Base-by-base conservation (phyloP, 2,797 vertebrate genomes). In the Neosalanx taihuensis region DNA sequence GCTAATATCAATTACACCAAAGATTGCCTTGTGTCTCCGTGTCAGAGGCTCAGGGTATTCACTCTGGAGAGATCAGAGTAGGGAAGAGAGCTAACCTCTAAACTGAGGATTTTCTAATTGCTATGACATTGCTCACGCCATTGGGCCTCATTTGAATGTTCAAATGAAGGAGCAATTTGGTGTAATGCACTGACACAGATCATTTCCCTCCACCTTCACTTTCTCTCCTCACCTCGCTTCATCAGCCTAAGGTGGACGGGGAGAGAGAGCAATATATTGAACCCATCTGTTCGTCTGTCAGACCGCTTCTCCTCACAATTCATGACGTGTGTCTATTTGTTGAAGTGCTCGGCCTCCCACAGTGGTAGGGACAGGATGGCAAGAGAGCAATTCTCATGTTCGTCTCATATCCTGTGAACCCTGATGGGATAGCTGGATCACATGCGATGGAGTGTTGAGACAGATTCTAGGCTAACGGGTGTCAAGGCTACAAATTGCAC, bases 201-300 rank as follows among this genome's bases (percentile, higher is more conserved):
- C 86, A 91, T 92, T 91, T 90, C 84, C 88, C 76, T 74, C 72
- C 79, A 85, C 83, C 82, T 81, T 78, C 61, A 10, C 37, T 53
- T 31, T 58, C 56, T 72, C 71, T 75, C 77, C 57, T 88, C 81
- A 79, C 80, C 83, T 84, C 83, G 79, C 86, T 83, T 82, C 79
- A 81, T 89, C 87, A 88, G 83, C 59, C 49, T 72, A 87, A 87
- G 86, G 87, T 87, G 86, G 84, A 85, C 75, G 68, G 80, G 83
- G 80, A 82, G 86, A 76, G 83, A 87, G 84, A 74, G 72, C 87
- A 89, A 91, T 90, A 90, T 85, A 84, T 81, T 83, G 81, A 89
- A 89, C 84, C 88, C 89, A 89, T 90, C 90, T 91, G 88, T 88
- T 90, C 84, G 84, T 87, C 89, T 91, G 90, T 89, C 91, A 88